Conservation (phyloP, 2,888 invertebrate species). For the Sesamia inferens region DNA sequence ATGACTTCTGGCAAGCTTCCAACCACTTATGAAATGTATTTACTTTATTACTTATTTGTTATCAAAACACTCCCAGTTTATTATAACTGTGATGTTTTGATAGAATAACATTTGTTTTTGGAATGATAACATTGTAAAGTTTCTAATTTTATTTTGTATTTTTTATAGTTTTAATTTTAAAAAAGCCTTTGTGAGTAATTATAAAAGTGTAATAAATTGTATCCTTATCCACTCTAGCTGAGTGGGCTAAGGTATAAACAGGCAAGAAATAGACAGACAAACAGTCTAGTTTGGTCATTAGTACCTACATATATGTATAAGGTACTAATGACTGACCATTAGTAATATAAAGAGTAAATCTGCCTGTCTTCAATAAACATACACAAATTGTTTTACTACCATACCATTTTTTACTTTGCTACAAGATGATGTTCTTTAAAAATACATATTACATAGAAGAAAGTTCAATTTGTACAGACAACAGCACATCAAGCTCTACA, state of each 20-base stretch:
- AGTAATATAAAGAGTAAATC: too few relatives aligned
- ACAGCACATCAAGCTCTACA: too few relatives aligned
- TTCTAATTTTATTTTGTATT: background rate
- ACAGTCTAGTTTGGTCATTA: too few relatives aligned
- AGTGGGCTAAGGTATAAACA: background rate
- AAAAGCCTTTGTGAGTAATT: background rate
- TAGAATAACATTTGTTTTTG: slow-evolving; percentile 32
- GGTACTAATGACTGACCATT: too few relatives aligned
- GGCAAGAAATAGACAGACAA: background rate
- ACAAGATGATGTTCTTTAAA: background rate
- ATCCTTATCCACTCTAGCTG: background rate
- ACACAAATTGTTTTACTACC: too few relatives aligned
- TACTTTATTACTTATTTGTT: slow-evolving; percentile 57
- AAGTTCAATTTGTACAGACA: slow-evolving; percentile 3
- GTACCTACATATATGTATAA: too few relatives aligned
- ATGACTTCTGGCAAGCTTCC: slow-evolving; percentile 60
- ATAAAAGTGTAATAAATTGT: background rate
- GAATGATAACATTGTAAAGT: slow-evolving; percentile 6
- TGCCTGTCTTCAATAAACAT: too few relatives aligned
- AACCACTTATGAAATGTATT: slow-evolving; percentile 53
- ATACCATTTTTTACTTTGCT: too few relatives aligned
- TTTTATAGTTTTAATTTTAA: background rate
- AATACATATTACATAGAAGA: too few relatives aligned
- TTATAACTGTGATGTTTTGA: slow-evolving; percentile 48
- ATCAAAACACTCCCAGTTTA: slow-evolving; percentile 40